These are phyloP conservation scores for Tinea semifulvella DNA, from an alignment of 2,888 invertebrate genomes.

Conservation along the genomic window DNA sequence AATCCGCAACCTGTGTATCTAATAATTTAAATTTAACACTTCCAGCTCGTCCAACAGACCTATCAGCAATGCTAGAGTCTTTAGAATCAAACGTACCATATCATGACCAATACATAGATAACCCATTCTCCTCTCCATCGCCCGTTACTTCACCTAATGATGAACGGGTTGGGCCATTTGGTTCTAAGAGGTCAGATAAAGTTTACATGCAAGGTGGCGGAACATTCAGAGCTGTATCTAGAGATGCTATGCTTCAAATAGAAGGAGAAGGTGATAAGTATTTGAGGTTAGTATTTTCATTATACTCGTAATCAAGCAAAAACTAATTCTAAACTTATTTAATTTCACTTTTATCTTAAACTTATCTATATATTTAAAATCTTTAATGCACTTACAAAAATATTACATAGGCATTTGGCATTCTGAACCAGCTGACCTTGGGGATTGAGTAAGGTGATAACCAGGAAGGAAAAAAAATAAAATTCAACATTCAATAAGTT, in stretches of 20 bases:
- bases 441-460: too few relatives aligned
- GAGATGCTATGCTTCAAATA: conserved; percentile 49
- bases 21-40: too few relatives aligned
- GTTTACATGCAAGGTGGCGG: conserved; percentile 60
- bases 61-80: conserved; percentile 52
- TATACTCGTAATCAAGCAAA: background rate
- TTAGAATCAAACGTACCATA: conserved; percentile 47
- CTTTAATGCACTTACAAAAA: too few relatives aligned
- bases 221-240: conserved; percentile 52
- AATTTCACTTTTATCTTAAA: too few relatives aligned
- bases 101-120: conserved; percentile 58
- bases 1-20: too few relatives aligned
- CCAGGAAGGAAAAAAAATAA: too few relatives aligned
- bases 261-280: conserved; percentile 55
- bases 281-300: conserved; percentile 35
- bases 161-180: conserved; percentile 45
- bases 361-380: background rate
- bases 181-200: conserved; percentile 46
- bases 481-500: too few relatives aligned
- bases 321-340: too few relatives aligned
- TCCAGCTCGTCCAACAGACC: conserved; percentile 53
- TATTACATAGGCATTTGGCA: too few relatives aligned
- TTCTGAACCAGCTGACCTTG: too few relatives aligned
- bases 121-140: conserved; percentile 61
- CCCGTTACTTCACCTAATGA: conserved; percentile 60